A percentile compares a stretch with the other conserved stretches of the same genome.
These are phyloP conservation scores for Phania funesta DNA, from an alignment of 2,888 invertebrate genomes.

Conservation along the genomic window DNA sequence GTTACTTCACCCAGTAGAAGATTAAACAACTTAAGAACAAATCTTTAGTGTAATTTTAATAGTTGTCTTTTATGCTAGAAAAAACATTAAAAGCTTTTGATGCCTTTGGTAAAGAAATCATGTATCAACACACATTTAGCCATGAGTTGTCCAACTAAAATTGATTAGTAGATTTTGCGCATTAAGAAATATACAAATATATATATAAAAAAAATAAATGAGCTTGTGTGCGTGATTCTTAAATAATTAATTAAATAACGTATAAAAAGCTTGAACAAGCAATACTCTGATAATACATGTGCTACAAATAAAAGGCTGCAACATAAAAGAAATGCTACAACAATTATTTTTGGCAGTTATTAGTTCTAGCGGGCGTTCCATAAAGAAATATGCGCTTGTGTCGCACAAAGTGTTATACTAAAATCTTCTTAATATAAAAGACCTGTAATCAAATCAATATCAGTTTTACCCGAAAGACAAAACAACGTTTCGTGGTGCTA, in stretches of 20 bases:
- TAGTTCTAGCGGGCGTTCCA: conserved; percentile 79
- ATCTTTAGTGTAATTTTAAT: not conserved
- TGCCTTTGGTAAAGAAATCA: conserved; percentile 5
- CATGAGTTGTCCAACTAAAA: conserved; percentile 76
- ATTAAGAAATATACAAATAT: conserved; percentile 21
- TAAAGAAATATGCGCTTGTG: conserved; percentile 68
- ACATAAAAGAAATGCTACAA: conserved; percentile 70
- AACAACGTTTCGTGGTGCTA: no score
- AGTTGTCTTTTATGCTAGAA: not conserved
- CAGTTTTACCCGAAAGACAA: not conserved
- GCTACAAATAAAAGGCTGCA: not conserved
- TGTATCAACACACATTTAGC: conserved; percentile 75
- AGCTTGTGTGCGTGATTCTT: not conserved
- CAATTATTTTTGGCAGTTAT: conserved; percentile 76
- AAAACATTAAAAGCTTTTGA: conserved; percentile 53
- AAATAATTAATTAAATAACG: not conserved
- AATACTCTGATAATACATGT: not conserved
- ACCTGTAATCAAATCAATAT: not conserved
- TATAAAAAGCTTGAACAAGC: not conserved
- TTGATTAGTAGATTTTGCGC: conserved; percentile 7
- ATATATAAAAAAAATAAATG: not conserved
- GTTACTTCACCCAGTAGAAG: no score
- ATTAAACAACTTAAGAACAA: not conserved
- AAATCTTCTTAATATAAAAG: not conserved
- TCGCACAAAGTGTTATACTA: not conserved